Evolutionary conservation across 2,888 invertebrate genomes (phyloP).

Genomic region (Hirtodrosophila trivittata): DNA sequence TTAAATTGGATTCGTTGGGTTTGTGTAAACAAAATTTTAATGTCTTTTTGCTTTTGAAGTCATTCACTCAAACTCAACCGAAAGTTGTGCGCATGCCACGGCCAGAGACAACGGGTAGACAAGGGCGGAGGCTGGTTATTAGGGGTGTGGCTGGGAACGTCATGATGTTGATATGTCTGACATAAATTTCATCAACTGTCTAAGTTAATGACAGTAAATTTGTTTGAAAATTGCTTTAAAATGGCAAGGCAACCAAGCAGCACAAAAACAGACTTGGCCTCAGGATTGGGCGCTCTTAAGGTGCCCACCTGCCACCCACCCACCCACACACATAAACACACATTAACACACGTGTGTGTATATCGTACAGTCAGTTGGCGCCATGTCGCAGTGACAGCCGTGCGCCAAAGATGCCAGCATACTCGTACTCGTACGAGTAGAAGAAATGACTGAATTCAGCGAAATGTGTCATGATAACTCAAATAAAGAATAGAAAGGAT

Average conservation of each 20-base stretch:
- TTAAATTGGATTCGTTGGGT: conserved; percentile 78
- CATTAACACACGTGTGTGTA: conserved; percentile 12
- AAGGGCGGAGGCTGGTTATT: conserved; percentile 35
- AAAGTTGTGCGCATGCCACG: conserved; percentile 49
- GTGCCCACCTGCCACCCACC: conserved; percentile 19
- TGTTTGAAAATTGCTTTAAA: conserved; percentile 80
- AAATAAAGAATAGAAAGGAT: conserved; percentile 74
- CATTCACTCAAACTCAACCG: conserved; percentile 73
- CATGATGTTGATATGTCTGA: conserved; percentile 78
- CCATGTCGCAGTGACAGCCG: conserved; percentile 75
- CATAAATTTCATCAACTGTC: conserved; percentile 79
- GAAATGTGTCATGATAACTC: conserved; percentile 80
- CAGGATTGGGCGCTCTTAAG: conserved; percentile 33
- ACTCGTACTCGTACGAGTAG: conserved; percentile 26
- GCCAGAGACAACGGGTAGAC: conserved; percentile 42
- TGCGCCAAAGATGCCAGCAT: conserved; percentile 66
- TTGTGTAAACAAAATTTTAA: conserved; percentile 79
- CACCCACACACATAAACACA: conserved; percentile 11
- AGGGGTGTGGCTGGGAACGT: conserved; percentile 21
- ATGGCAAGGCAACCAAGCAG: conserved; percentile 78
- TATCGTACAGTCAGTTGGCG: conserved; percentile 51
- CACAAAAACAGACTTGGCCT: conserved; percentile 64
- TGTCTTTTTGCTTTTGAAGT: conserved; percentile 79
- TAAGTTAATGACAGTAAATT: conserved; percentile 80
- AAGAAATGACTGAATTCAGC: conserved; percentile 80